phyloP scores from a whole-genome alignment of 2,797 vertebrate species.

The Cryptoblepharus egeriae region DNA sequence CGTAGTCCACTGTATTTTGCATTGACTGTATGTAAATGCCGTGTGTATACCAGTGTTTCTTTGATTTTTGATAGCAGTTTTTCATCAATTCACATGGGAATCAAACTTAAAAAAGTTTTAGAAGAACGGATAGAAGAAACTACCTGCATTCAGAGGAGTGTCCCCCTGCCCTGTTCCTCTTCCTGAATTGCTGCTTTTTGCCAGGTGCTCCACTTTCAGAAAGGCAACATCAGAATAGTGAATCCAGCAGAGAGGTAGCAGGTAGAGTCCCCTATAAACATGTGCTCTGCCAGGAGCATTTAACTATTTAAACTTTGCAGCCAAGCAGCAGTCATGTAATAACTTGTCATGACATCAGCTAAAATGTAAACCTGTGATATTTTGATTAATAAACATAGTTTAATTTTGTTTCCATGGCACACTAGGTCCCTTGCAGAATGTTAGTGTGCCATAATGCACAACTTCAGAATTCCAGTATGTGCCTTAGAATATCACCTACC shows the following conservation, averaged over 20 bases:
- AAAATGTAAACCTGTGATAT: neutral
- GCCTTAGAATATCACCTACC: no score
- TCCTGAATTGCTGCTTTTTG: neutral
- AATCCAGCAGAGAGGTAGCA: neutral
- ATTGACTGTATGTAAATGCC: neutral
- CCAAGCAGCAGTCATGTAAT: neutral
- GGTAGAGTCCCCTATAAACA: neutral
- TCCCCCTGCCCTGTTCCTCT: neutral
- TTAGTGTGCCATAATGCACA: neutral
- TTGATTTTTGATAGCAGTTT: neutral
- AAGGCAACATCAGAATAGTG: neutral
- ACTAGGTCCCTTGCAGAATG: neutral
- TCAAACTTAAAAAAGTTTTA: no score
- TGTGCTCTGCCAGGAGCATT: no score
- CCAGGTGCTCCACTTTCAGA: neutral
- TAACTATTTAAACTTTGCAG: no score
- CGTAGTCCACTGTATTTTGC: neutral
- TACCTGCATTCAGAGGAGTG: neutral
- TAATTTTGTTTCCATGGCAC: no score
- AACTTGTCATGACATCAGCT: neutral
- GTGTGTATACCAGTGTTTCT: neutral
- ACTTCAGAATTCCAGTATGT: no score
- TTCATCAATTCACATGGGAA: neutral
- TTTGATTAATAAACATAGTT: neutral
- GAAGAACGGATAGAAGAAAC: neutral